These are phyloP conservation scores for Nowickia ferox DNA, from an alignment of 2,888 invertebrate species.

Conservation along the genomic window DNA sequence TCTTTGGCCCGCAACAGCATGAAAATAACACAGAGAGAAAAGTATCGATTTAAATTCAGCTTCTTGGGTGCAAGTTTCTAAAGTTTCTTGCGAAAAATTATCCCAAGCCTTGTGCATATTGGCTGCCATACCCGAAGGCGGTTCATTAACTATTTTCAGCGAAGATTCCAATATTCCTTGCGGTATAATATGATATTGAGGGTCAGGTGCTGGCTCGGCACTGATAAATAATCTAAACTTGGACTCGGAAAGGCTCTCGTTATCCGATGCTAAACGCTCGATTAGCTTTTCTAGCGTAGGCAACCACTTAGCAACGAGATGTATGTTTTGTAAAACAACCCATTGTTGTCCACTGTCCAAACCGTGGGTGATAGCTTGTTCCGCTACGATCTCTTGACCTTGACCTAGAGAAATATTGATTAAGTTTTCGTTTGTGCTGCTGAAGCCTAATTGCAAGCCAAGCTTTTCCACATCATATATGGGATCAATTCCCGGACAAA, in stretches of 20 bases:
- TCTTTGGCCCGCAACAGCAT: slow-evolving; percentile 96
- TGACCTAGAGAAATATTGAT: slow-evolving; percentile 97
- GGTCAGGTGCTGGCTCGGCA: slow-evolving; percentile 92
- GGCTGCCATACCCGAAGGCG: slow-evolving; percentile 97
- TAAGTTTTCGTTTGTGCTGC: slow-evolving; percentile 90
- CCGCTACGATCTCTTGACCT: slow-evolving; percentile 96
- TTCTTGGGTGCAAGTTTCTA: slow-evolving; percentile 96
- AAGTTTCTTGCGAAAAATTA: slow-evolving; percentile 95
- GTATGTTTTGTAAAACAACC: slow-evolving; percentile 97
- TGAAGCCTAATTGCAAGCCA: slow-evolving; percentile 91
- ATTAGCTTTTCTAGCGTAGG: slow-evolving; percentile 94
- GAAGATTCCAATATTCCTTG: slow-evolving; percentile 96
- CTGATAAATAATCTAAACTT: slow-evolving; percentile 90
- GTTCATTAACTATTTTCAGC: slow-evolving; percentile 98
- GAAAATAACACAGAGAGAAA: slow-evolving; percentile 96
- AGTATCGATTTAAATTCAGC: slow-evolving; percentile 96
- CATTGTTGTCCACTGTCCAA: slow-evolving; percentile 90
- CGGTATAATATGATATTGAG: slow-evolving; percentile 87
- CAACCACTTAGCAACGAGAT: slow-evolving; percentile 95
- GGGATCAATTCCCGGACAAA: slow-evolving; percentile 97
- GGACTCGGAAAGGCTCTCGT: slow-evolving; percentile 70
- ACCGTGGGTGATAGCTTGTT: slow-evolving; percentile 91
- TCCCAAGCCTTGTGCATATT: slow-evolving; percentile 97
- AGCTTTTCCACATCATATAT: slow-evolving; percentile 90
- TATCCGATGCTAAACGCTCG: slow-evolving; percentile 90